Evolutionary conservation across 2,113 vertebrate genomes (phyloP).

Genomic region (Xiphophorus couchianus): DNA sequence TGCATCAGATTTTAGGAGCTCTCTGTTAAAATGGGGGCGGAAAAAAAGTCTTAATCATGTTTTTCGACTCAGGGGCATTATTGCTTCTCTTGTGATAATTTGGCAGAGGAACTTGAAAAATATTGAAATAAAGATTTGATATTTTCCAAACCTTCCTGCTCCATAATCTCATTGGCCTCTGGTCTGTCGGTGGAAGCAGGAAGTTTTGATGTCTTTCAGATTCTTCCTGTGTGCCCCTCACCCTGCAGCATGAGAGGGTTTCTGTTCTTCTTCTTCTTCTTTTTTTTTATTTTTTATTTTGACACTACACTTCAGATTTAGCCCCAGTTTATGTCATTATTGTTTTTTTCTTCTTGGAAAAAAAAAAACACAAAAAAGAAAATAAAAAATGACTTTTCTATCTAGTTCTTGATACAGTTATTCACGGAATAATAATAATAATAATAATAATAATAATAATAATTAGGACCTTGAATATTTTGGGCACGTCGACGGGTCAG

Average conservation of each 20-base stretch:
- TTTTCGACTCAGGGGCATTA: background rate
- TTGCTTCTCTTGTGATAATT: background rate
- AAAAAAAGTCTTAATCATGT: background rate
- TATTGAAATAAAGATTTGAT: background rate
- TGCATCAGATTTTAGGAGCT: background rate
- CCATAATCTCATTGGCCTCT: background rate
- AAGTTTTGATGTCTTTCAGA: background rate
- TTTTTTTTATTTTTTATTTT: background rate
- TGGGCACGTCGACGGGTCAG: no score
- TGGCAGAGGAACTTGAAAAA: background rate
- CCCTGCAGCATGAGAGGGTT: background rate
- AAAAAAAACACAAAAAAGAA: no score
- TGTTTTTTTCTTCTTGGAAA: background rate
- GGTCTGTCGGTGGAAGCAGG: background rate
- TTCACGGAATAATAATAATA: no score
- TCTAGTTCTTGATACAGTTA: no score
- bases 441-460: no score
- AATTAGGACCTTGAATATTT: no score
- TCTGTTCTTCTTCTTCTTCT: background rate
- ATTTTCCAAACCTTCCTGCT: background rate
- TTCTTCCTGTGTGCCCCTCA: background rate
- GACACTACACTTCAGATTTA: background rate
- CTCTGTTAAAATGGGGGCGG: no score
- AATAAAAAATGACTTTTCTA: no score
- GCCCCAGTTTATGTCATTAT: background rate